These are phyloP conservation scores for Macrochelys suwanniensis DNA, from an alignment of 2,797 vertebrate genomes.

Conservation along the genomic window DNA sequence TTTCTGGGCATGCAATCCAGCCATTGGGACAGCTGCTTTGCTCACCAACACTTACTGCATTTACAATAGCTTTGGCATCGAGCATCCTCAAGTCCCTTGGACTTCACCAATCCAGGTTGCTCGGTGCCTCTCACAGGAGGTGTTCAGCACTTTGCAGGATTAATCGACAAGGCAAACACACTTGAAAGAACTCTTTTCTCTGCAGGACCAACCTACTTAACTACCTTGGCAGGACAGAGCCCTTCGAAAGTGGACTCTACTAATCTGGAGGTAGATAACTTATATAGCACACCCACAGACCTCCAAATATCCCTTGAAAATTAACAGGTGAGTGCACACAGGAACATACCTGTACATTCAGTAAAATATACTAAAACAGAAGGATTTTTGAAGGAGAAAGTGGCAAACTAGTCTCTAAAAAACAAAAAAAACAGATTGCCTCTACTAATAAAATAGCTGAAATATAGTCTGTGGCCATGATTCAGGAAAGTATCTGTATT, in stretches of 20 bases:
- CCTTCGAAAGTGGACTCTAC: background rate
- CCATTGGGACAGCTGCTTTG: slow-evolving; percentile 35
- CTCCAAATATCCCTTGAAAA: background rate
- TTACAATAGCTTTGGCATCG: slow-evolving; percentile 28
- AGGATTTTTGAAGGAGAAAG: background rate
- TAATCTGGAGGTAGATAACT: background rate
- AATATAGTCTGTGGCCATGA: background rate
- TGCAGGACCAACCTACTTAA: background rate
- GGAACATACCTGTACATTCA: background rate
- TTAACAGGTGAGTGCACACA: background rate
- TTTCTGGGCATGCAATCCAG: slow-evolving; percentile 57
- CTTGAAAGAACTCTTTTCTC: background rate
- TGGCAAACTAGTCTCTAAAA: background rate
- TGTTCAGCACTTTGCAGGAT: background rate
- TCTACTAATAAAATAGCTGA: background rate
- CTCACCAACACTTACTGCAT: background rate
- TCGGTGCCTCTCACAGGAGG: background rate
- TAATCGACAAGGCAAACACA: background rate
- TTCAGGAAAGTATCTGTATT: background rate
- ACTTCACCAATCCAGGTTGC: slow-evolving; percentile 20
- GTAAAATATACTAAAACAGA: background rate
- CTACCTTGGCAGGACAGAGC: background rate
- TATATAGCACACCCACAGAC: rapidly evolving
- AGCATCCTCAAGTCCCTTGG: background rate
- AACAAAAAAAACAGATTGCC: background rate